Evolutionary conservation across 1,140 invertebrate genomes (phyloP), one percentile per base, ranked within the genome.

Genomic region (Tetragnatha versicolor): DNA sequence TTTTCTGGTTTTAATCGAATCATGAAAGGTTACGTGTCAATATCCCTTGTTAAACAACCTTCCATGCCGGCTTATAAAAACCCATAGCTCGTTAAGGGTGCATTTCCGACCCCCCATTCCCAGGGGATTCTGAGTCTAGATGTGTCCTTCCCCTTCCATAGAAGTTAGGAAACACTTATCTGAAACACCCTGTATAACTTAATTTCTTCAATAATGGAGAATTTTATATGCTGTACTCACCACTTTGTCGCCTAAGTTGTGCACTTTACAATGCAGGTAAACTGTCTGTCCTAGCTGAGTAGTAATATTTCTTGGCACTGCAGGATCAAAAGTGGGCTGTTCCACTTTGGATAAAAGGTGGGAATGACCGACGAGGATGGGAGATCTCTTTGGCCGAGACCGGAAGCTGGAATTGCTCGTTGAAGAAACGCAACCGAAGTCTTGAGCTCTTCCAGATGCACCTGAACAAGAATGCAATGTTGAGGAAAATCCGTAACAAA

Each of bases 221-320:
- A n/a, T n/a, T n/a, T n/a, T n/a, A n/a, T n/a, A n/a, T n/a, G n/a
- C n/a, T n/a, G n/a, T n/a, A 87, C 92, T 91, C 84, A 94, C 93
- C 85, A 92, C 94, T 89, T 94, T 94, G 87, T 94, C 93, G 83
- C 93, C 92, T 27, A 95, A 88, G 73, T 93, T 86, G 81, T 92
- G 92, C 83, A 94, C 93, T 83, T 90, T 90, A 85, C 93, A 95
- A 85, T 94, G 92, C 75, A 94, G 88, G 82, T 90, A 90, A 58
- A 92, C 91, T 55, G 91, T 92, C 61, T 91, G 91, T 9, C 92
- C 93, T 69, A 92, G 89, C 81, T 93, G 91, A 22, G 92, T 91
- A 1, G 92, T 93, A 70, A 93, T 90, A 84, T 92, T 93, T 60
- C 88, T 88, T 35, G 89, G 85, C 53, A 82, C 91, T 42, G 69